Conservation (phyloP, 2,113 vertebrate species). For the Prolemur simus region DNA sequence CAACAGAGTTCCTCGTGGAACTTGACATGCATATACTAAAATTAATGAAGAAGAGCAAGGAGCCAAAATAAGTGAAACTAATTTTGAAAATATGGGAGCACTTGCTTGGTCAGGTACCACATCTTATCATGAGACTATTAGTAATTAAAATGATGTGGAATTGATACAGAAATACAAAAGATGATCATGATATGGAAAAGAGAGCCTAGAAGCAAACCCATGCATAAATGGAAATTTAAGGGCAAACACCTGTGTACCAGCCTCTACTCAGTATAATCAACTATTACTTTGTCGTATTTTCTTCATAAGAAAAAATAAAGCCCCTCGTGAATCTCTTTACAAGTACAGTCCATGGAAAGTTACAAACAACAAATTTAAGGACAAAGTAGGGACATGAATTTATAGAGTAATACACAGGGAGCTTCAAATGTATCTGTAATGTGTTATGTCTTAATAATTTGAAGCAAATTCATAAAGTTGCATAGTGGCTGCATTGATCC, state of each 20-base stretch:
- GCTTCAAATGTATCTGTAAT: background rate
- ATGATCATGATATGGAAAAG: background rate
- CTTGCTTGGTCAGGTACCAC: background rate
- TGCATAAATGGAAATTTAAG: background rate
- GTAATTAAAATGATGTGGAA: background rate
- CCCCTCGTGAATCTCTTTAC: background rate
- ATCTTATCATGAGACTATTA: background rate
- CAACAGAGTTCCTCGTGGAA: background rate
- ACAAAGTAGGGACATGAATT: background rate
- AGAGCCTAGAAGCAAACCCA: background rate
- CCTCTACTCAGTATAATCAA: background rate
- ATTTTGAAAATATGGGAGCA: background rate
- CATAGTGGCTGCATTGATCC: background rate
- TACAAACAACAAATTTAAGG: background rate
- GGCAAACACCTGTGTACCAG: background rate
- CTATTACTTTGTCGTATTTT: background rate
- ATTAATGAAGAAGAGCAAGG: background rate
- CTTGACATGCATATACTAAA: slow-evolving; percentile 32
- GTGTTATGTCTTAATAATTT: background rate
- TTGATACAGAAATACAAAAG: background rate
- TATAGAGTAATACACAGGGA: background rate
- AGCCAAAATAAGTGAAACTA: background rate
- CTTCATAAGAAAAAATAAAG: background rate
- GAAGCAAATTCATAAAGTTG: background rate
- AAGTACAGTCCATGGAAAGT: background rate